These are phyloP conservation scores for Epinotia brunnichana DNA, from an alignment of 2,888 invertebrate genomes.

Conservation along the genomic window DNA sequence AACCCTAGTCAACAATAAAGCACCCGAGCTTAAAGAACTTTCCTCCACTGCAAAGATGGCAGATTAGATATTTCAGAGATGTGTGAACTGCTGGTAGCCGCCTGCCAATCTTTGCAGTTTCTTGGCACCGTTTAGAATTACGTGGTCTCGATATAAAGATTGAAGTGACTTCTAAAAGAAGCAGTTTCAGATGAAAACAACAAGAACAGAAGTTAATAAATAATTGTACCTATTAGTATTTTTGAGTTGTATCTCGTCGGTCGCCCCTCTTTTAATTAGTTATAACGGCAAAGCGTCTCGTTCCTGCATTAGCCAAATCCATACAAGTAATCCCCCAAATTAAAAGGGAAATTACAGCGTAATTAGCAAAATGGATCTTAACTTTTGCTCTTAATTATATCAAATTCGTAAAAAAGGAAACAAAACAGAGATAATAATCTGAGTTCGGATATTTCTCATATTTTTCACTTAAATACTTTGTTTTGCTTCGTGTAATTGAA, in stretches of 20 bases:
- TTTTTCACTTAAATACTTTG: conserved; percentile 42
- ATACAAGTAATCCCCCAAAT: conserved; percentile 30
- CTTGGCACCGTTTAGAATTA: conserved; percentile 35
- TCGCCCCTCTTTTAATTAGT: conserved; percentile 33
- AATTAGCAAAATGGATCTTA: conserved; percentile 42
- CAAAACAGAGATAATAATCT: conserved; percentile 39
- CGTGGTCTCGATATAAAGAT: conserved; percentile 19
- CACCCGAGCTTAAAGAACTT: conserved; percentile 29
- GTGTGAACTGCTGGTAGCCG: conserved; percentile 21
- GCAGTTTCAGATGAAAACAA: conserved; percentile 16
- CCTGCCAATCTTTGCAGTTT: conserved; percentile 27
- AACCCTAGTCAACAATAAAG: conserved; percentile 39
- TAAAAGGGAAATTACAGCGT: conserved; percentile 34
- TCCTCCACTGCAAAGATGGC: conserved; percentile 17
- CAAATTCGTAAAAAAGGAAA: conserved; percentile 35
- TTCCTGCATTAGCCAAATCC: conserved; percentile 26
- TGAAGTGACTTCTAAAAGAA: conserved; percentile 11
- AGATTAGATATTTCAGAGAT: conserved; percentile 31
- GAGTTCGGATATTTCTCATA: conserved; percentile 31
- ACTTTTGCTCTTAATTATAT: conserved; percentile 39
- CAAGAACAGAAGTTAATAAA: conserved; percentile 10
- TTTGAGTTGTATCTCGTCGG: background rate
- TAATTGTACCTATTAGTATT: conserved; percentile 8
- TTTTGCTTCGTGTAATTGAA: conserved; percentile 44
- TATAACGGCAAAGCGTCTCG: conserved; percentile 14